A percentile compares a stretch with the other conserved stretches of the same genome.
These are phyloP conservation scores for Antechinus stuartii DNA, from an alignment of 2,113 vertebrate species.

Conservation along the genomic window DNA sequence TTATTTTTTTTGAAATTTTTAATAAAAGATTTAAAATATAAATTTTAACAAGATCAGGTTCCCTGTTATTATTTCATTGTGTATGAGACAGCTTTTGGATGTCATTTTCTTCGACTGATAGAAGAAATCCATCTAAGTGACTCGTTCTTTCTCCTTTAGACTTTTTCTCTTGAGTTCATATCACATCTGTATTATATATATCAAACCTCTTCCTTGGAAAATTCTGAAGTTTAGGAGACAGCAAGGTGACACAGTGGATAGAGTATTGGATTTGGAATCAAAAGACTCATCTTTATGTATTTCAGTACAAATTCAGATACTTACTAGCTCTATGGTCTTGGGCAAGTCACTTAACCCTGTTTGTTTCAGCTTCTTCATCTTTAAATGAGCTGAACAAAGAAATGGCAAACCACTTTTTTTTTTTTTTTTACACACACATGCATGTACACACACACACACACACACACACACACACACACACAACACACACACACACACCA, in stretches of 20 bases:
- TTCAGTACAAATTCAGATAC: background rate
- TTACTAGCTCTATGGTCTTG: background rate
- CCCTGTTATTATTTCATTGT: background rate
- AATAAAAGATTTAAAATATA: background rate
- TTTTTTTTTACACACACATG: no score
- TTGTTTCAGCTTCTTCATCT: background rate
- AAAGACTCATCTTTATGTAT: background rate
- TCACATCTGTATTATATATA: background rate
- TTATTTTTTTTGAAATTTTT: background rate
- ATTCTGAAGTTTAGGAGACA: no score
- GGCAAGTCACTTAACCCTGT: no score
- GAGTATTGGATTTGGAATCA: background rate
- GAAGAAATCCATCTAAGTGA: background rate
- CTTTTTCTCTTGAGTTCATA: background rate
- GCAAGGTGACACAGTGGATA: background rate
- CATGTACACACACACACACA: no score
- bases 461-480: no score
- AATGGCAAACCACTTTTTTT: background rate
- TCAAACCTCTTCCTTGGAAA: background rate
- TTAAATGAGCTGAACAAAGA: background rate
- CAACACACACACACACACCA: no score
- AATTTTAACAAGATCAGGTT: background rate
- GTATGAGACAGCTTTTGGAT: background rate
- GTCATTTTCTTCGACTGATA: background rate
- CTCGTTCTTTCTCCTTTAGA: background rate